Evolutionary conservation across 2,888 invertebrate genomes (phyloP).

Genomic region (Cheilosia variabilis): DNA sequence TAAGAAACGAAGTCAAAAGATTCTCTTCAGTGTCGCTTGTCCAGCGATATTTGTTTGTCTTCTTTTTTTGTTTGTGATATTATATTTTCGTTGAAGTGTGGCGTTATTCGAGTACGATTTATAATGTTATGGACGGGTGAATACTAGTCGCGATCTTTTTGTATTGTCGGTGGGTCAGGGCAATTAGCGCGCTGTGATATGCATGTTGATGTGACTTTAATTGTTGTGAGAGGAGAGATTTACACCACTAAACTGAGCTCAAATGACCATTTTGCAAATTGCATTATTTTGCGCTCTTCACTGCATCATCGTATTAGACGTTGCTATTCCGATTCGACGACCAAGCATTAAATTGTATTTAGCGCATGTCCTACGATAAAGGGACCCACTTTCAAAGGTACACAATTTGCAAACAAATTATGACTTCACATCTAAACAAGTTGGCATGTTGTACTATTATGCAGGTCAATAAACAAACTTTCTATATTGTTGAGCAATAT

Average conservation of each 20-base stretch:
- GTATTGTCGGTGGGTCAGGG: conserved; percentile 1
- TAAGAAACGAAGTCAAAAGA: conserved; percentile 31
- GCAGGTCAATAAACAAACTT: conserved; percentile 2
- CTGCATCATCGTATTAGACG: too few species aligned
- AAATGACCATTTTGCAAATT: background rate
- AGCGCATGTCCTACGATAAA: too few species aligned
- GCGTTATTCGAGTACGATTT: background rate
- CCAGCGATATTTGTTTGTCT: background rate
- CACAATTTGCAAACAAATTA: background rate
- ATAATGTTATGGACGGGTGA: conserved; percentile 13
- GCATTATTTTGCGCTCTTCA: too few species aligned
- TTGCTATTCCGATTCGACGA: too few species aligned
- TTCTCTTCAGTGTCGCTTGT: conserved; percentile 24
- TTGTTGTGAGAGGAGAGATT: conserved; percentile 23
- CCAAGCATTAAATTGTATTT: too few species aligned
- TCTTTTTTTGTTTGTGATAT: background rate
- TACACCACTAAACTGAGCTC: background rate
- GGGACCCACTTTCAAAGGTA: too few species aligned
- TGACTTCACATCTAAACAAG: background rate
- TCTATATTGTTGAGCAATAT: background rate
- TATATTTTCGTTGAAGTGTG: conserved; percentile 4
- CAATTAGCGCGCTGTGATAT: conserved; percentile 21
- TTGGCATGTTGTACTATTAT: background rate
- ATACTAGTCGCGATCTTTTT: background rate
- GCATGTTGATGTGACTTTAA: conserved; percentile 15